Conservation (phyloP, 92 coral and sea anemone genomes). For the Galaxea fascicularis region DNA sequence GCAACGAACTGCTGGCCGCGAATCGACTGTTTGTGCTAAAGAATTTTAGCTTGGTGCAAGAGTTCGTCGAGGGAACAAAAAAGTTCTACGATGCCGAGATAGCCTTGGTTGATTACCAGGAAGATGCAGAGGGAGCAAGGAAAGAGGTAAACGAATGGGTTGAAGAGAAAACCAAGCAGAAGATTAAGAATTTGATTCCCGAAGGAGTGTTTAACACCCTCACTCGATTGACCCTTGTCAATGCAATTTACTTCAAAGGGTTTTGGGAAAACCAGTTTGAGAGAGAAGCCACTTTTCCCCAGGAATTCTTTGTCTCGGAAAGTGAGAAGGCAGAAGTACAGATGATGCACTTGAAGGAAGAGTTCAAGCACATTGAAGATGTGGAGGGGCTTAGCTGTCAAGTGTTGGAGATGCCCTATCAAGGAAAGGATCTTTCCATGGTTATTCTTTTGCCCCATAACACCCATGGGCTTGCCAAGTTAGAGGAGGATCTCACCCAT, state of each 20-base stretch:
- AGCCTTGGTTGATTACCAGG: constrained; percentile 82
- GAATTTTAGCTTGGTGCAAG: constrained; percentile 63
- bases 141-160: constrained; percentile 84
- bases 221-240: constrained; percentile 78
- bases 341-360: constrained; percentile 79
- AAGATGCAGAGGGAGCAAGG: constrained; percentile 75
- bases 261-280: constrained; percentile 79
- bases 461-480: constrained; percentile 70
- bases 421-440: constrained; percentile 77
- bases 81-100: constrained; percentile 77
- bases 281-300: constrained; percentile 51
- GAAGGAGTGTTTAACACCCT: constrained; percentile 57
- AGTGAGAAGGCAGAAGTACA: constrained; percentile 60
- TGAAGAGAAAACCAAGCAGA: constrained; percentile 82
- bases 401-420: constrained; percentile 82
- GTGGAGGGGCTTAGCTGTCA: constrained; percentile 60
- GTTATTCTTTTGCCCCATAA: constrained; percentile 83
- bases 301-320: constrained; percentile 60
- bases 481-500: constrained; percentile 73
- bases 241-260: constrained; percentile 95
- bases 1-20: constrained; percentile 72
- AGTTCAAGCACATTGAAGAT: constrained; percentile 55
- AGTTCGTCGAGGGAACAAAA: constrained; percentile 69
- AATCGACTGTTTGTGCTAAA: constrained; percentile 84
- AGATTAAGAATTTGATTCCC: constrained; percentile 73